Base-by-base conservation (phyloP, 2,888 invertebrate species). In the Noctua janthina region DNA sequence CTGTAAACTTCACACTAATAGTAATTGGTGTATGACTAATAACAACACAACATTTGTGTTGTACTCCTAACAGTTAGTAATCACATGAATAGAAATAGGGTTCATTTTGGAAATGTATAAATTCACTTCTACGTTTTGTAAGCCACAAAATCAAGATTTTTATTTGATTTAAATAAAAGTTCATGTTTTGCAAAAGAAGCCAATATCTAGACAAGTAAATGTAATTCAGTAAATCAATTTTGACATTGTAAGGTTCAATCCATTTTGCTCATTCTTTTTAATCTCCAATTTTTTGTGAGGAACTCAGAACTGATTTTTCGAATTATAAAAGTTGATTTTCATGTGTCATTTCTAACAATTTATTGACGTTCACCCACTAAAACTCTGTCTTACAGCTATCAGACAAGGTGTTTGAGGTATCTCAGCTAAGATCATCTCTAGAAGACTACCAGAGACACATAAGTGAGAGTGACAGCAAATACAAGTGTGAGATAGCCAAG, bases 391-490 rank as follows among this genome's bases (percentile, higher is more conserved):
- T 89, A 49, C 94, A 98, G 98, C 97, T 98, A 93, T 98, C 98
- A 90, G 98, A 98, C 92, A 98, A 98, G 94, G 98, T 98, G 82
- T 97, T 98, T 80, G 98, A 98, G 95, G 96, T 98, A 81, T 97
- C 98, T 83, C 97, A 98, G 88, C 96, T 98, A 79, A 97, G 97
- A 84, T 98, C 98, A 39, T 97, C 98, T 79, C 95, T 98, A 85
- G 97, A 97, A 71, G 97, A 97, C 90, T 97, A 98, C 83, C 98
- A 98, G 92, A 97, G 97, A 87, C 98, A 98, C 90, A 92, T 98
- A 69, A 97, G 97, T 70, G 97, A 98, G 87, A 97, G 97, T 85
- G 97, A 98, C 88, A 97, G 96, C 85, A 97, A 97, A 92, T 97
- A 97, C 92, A 97, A 97, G 89, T 97, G 97, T 89, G 97, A 97